phyloP scores from a whole-genome alignment of 2,797 vertebrate genomes.

The Podarcis lilfordi region DNA sequence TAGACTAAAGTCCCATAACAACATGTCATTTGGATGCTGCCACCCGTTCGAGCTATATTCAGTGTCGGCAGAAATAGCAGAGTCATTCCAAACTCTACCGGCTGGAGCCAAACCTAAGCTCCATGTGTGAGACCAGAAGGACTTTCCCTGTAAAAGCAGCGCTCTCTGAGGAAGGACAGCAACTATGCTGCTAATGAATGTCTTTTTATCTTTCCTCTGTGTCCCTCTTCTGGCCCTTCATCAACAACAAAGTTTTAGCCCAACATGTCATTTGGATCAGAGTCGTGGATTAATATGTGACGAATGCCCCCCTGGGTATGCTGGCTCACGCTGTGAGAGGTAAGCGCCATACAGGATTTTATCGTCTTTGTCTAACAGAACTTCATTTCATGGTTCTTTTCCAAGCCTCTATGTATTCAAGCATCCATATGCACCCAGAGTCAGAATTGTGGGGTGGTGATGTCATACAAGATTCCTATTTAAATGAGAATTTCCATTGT shows the following conservation, averaged over 20 bases:
- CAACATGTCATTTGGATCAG: conserved; percentile 87
- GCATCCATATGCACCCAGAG: not conserved
- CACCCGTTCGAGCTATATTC: conserved; percentile 75
- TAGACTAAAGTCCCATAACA: conserved; percentile 76
- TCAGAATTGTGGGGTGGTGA: not conserved
- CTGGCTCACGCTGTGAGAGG: conserved; percentile 91
- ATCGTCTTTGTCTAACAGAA: not conserved
- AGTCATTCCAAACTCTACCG: conserved; percentile 74
- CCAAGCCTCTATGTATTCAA: not conserved
- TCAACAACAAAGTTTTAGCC: conserved; percentile 89
- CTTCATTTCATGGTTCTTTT: not conserved
- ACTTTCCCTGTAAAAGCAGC: conserved; percentile 61
- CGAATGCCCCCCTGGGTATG: conserved; percentile 84
- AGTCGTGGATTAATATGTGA: conserved; percentile 87
- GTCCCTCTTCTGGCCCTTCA: conserved; percentile 65
- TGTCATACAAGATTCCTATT: not conserved
- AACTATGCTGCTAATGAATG: conserved; percentile 76
- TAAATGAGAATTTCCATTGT: not conserved
- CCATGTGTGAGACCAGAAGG: conserved; percentile 77
- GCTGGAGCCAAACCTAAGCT: conserved; percentile 80
- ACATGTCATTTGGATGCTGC: conserved; percentile 74
- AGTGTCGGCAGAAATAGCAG: conserved; percentile 80
- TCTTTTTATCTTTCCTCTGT: conserved; percentile 76
- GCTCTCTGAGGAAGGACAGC: conserved; percentile 44
- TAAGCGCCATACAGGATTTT: conserved; percentile 72